Percentiles rank a stretch among this genome's conserved stretches.
phyloP scores from a whole-genome alignment of 2,888 invertebrate species.

The Molorchus minor region DNA sequence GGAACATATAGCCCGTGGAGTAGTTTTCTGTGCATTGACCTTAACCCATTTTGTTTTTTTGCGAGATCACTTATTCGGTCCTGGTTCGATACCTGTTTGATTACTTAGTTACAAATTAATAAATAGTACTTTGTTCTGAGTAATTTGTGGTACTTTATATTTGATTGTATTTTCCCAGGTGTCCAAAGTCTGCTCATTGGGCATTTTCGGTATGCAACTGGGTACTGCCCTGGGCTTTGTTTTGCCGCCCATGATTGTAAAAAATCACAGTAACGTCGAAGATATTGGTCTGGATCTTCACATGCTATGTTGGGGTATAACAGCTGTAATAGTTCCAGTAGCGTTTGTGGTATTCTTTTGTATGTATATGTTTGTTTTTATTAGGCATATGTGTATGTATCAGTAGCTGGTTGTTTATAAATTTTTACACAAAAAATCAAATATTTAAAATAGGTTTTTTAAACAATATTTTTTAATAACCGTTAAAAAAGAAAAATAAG shows the following conservation, averaged over 20 bases:
- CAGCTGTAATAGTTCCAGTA: conserved; percentile 41
- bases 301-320: conserved; percentile 66
- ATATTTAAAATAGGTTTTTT: too few species aligned
- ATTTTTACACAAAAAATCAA: too few species aligned
- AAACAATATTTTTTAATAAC: too few species aligned
- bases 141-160: background rate
- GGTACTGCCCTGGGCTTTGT: conserved; percentile 49
- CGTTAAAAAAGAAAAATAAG: too few species aligned
- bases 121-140: background rate
- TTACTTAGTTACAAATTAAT: too few species aligned
- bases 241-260: conserved; percentile 58
- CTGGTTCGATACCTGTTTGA: too few species aligned
- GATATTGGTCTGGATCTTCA: conserved; percentile 61
- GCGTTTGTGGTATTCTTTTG: conserved; percentile 46
- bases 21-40: too few species aligned
- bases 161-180: conserved; percentile 38
- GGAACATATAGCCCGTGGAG: too few species aligned
- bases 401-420: too few species aligned
- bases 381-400: too few species aligned
- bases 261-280: conserved; percentile 49
- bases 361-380: conserved; percentile 35
- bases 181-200: conserved; percentile 51
- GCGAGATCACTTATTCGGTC: too few species aligned
- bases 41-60: too few species aligned
- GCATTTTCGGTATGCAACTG: conserved; percentile 50